Evolutionary conservation across 1,140 invertebrate species (phyloP).

Genomic region (Littorina saxatilis): DNA sequence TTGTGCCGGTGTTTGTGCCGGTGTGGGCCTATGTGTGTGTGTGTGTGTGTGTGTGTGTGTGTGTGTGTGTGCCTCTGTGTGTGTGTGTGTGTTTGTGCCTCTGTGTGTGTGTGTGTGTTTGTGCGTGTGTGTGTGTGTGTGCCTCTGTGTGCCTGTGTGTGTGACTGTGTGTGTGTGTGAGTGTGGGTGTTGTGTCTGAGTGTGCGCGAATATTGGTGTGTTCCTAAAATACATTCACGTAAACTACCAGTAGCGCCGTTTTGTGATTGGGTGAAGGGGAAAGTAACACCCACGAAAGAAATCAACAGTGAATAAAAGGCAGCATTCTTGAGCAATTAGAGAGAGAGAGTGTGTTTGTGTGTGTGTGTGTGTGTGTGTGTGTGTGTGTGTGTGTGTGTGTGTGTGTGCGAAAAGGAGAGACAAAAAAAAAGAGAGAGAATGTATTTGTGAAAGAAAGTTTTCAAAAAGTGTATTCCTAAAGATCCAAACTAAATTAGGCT

Average conservation of each 20-base stretch:
- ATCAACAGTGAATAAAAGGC: neutral
- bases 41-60: neutral
- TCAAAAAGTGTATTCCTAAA: too few relatives aligned
- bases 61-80: neutral
- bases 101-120: neutral
- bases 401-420: slow-evolving; percentile 10
- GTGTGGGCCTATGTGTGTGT: neutral
- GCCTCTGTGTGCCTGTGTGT: neutral
- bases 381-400: slow-evolving; percentile 27
- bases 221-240: too few relatives aligned
- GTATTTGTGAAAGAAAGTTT: too few relatives aligned
- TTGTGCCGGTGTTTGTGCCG: neutral
- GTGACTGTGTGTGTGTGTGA: neutral
- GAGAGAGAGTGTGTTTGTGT: neutral
- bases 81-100: neutral
- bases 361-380: slow-evolving; percentile 24
- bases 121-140: neutral
- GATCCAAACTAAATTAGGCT: too few relatives aligned
- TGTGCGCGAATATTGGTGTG: too few relatives aligned
- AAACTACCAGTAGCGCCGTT: too few relatives aligned
- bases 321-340: neutral
- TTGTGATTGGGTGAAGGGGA: too few relatives aligned
- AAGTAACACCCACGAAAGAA: neutral
- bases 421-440: too few relatives aligned
- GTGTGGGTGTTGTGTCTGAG: neutral